A percentile compares a stretch with the other conserved stretches of the same genome.
Evolutionary conservation across 2,113 vertebrate genomes (phyloP).

Genomic region (Entosphenus tridentatus): DNA sequence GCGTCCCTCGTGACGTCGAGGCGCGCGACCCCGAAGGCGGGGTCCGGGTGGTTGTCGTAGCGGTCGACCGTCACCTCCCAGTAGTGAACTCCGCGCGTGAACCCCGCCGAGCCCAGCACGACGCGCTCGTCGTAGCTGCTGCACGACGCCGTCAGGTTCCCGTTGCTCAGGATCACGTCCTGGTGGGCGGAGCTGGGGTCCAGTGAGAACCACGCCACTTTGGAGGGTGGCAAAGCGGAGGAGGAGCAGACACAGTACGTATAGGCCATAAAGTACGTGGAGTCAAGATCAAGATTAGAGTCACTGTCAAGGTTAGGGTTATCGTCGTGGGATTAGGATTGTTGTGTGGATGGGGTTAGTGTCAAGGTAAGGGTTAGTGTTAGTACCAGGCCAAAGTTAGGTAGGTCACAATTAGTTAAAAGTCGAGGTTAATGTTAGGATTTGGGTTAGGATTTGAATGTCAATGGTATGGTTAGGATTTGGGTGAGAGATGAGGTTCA

Average conservation of each 20-base stretch:
- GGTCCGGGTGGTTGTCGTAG: slow-evolving; percentile 93
- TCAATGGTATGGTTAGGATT: too few species aligned
- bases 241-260: background rate
- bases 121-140: slow-evolving; percentile 94
- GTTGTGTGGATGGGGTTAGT: too few species aligned
- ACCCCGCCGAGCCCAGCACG: slow-evolving; percentile 62
- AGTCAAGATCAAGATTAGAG: too few species aligned
- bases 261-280: background rate
- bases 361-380: too few species aligned
- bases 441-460: too few species aligned
- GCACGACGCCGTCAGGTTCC: slow-evolving; percentile 93
- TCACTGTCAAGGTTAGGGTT: too few species aligned
- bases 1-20: slow-evolving; percentile 71
- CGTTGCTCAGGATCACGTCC: slow-evolving; percentile 89
- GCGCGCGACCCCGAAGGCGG: slow-evolving; percentile 69
- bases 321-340: too few species aligned
- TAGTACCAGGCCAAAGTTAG: too few species aligned
- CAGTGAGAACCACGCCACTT: slow-evolving; percentile 93
- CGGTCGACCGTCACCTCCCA: slow-evolving; percentile 88
- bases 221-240: background rate
- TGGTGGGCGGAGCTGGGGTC: slow-evolving; percentile 64
- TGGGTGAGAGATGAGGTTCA: too few species aligned
- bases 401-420: too few species aligned
- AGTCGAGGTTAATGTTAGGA: too few species aligned
- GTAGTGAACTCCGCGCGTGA: slow-evolving; percentile 84